phyloP scores from a whole-genome alignment of 2,888 invertebrate genomes.

The Coremacera marginata region DNA sequence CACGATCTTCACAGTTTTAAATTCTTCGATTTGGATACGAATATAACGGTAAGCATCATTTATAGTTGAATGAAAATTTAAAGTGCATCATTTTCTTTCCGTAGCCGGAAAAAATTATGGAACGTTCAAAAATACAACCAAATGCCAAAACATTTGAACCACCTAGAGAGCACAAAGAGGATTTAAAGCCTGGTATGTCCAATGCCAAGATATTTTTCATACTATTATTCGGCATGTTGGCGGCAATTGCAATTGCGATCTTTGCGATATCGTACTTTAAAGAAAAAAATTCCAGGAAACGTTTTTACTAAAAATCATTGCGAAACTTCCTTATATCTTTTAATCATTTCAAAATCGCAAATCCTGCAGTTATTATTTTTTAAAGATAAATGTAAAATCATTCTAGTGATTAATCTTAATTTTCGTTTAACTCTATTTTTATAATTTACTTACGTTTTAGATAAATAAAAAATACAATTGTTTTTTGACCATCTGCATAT shows the following conservation, averaged over 20 bases:
- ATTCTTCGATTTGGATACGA: constrained; percentile 90
- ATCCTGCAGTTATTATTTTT: too few relatives aligned
- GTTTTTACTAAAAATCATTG: constrained; percentile 71
- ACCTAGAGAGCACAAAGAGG: constrained; percentile 91
- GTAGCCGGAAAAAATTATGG: constrained; percentile 68
- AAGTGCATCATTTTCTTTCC: neutral
- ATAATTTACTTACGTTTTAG: neutral
- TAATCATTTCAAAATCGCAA: too few relatives aligned
- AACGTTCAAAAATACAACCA: constrained; percentile 87
- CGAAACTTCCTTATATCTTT: neutral
- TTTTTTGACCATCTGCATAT: too few relatives aligned
- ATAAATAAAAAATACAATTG: neutral
- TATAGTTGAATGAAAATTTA: neutral
- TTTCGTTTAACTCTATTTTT: neutral
- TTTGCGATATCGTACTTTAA: constrained; percentile 94
- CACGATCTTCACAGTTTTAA: constrained; percentile 94
- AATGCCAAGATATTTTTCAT: constrained; percentile 92
- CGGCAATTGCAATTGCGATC: constrained; percentile 84
- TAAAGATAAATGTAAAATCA: neutral
- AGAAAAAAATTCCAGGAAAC: constrained; percentile 90
- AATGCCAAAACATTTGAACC: constrained; percentile 91
- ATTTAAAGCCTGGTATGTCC: constrained; percentile 88
- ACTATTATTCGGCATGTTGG: constrained; percentile 86
- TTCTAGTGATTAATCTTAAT: neutral
- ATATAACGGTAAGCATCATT: constrained; percentile 70